Conservation (phyloP, 2,797 vertebrate genomes). For the Helostoma temminkii region DNA sequence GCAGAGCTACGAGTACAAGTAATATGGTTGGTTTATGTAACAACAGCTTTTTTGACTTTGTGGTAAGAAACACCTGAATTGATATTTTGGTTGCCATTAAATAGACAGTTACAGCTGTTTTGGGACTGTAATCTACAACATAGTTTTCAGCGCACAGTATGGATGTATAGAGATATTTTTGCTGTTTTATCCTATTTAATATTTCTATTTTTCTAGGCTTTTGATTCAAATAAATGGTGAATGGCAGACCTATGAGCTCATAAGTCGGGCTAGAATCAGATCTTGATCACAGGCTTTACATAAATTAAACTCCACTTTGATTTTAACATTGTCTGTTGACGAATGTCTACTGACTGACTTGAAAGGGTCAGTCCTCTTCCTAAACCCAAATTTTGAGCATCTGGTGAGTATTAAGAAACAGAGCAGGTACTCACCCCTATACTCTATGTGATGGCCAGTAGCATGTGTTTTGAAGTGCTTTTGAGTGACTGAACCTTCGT, state of each 20-base stretch:
- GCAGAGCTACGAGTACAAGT: not conserved
- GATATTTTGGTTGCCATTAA: not conserved
- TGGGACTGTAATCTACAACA: not conserved
- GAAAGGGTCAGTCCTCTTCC: slow-evolving; percentile 18
- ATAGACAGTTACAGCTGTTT: not conserved
- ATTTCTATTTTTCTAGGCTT: not conserved
- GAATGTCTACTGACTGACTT: slow-evolving; percentile 15
- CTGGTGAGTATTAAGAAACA: slow-evolving; percentile 8
- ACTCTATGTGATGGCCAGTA: slow-evolving; percentile 21
- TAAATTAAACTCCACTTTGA: slow-evolving; percentile 10
- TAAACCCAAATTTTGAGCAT: slow-evolving; percentile 19
- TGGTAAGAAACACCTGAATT: slow-evolving; percentile 2
- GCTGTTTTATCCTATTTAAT: not conserved
- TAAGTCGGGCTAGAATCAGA: slow-evolving; percentile 2
- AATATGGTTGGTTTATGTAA: not conserved
- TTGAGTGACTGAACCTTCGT: slow-evolving; percentile 16
- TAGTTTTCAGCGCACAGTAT: not conserved
- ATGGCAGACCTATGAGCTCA: not conserved
- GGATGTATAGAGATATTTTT: not conserved
- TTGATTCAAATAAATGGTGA: not conserved
- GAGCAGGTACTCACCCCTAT: slow-evolving; percentile 2
- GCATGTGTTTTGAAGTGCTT: slow-evolving; percentile 30
- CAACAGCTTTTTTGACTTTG: not conserved
- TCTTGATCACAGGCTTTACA: slow-evolving; percentile 1
- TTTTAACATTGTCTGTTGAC: not conserved